Evolutionary conservation across 2,888 invertebrate species (phyloP), one percentile per base, ranked within the genome.

Genomic region (Macropis europaea): DNA sequence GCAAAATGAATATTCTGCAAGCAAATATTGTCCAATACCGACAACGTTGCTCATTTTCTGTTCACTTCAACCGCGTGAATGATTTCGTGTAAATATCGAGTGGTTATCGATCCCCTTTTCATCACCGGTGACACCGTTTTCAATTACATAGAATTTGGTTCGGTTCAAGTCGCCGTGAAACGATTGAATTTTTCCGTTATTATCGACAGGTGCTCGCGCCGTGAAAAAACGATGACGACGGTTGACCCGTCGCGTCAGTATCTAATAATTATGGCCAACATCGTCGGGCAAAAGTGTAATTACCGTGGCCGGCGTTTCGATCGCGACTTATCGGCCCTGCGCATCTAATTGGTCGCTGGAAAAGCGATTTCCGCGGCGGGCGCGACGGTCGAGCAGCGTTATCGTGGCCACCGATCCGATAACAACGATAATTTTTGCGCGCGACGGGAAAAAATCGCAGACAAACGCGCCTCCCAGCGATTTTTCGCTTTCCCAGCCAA

Each of bases 401-500:
- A 72, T 72, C 71, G 45, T 13, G 52, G 19, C 11, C 72, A 15
- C 9, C 52, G 72, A 72, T 71, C 71, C 72, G 63, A 72, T 71
- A 72, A 36, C 63, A 52, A 59, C 72, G 67, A 71, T 73, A 61
- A 63, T 75, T 68, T 73, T 74, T 72, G 42, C 53, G 45, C 38
- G 32, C 47, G 26, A 19, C 17, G 30, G 79, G 34, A 11, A 32
- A 11, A 19, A 19, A 32, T 7, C 4, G 30, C 28, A 40, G 40
- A 42, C 71, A 79, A n/a, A n/a, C 15, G 22, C 2, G 36, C 7
- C 26, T 61, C 9, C 54, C 61, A 40, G 22, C 32, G 56, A 68
- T 73, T 73, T 70, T 70, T 70, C 57, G 52, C 63, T 63, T 70
- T 63, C 52, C 9, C 24, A 59, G 32, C 7, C 54, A n/a, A 54